Base-by-base conservation (phyloP, 2,888 invertebrate species). In the Spodoptera picta region DNA sequence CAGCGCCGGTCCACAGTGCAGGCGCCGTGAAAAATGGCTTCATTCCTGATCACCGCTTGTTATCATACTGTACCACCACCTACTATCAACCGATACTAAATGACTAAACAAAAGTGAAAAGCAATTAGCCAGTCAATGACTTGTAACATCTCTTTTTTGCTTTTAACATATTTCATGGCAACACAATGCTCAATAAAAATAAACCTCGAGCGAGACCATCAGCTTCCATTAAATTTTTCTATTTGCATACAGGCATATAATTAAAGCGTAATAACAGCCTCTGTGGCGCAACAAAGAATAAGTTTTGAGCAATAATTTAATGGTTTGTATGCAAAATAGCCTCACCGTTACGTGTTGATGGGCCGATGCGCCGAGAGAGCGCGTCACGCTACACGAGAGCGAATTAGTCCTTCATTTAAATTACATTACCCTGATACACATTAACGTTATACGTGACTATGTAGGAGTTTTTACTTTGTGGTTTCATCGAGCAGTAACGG, bases 301-400 rank as follows among this genome's bases (percentile, higher is more conserved):
- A 93, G 91, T 94, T 94, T 94, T 93, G 89, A 93, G 93, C 92
- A 94, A 93, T 94, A 93, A 94, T 93, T 92, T 93, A 93, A 94
- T 94, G 93, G 93, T 91, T 91, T 92, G 92, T 94, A 94, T 94
- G 94, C 93, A 94, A 94, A 94, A 94, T 92, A 93, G 92, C 87
- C 85, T 82, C 87, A 89, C 93, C 92, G 94, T 93, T 94, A 93
- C 90, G 90, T 92, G 93, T 90, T 92, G 93, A 93, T 93, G 92
- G 90, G 89, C 90, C 89, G 90, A 85, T 91, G 92, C 90, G 88
- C 87, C 84, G 88, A 88, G 89, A 90, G 91, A 90, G 90, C 84
- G 84, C 92, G 93, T 94, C 93, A 93, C 92, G 94, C 89, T 93
- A 90, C 88, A 87, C 84, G 92, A 87, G 90, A 92, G 84, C 84